These are phyloP conservation scores for Ormyrus thymus DNA, from an alignment of 2,888 invertebrate species.

Conservation along the genomic window DNA sequence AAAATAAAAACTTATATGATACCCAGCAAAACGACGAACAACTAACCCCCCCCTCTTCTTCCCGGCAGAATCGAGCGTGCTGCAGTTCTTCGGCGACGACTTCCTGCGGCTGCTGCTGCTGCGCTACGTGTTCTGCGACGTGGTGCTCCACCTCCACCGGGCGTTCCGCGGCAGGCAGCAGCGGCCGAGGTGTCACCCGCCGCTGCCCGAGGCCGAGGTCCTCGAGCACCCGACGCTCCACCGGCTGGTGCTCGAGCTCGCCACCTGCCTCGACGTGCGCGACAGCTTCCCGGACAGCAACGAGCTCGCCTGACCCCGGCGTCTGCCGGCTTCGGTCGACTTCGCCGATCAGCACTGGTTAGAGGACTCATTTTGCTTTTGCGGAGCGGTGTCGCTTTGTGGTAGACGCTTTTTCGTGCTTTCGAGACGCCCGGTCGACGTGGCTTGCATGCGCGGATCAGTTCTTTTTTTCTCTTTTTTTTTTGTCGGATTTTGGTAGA, in stretches of 20 bases:
- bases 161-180: constrained; percentile 89
- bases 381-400: too few species aligned
- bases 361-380: not conserved
- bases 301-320: constrained; percentile 81
- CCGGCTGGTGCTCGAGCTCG: constrained; percentile 88
- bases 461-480: too few species aligned
- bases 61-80: constrained; percentile 73
- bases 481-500: too few species aligned
- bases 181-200: constrained; percentile 90
- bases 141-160: constrained; percentile 91
- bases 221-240: constrained; percentile 89
- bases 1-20: not conserved
- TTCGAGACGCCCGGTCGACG: too few species aligned
- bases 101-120: constrained; percentile 91
- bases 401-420: too few species aligned
- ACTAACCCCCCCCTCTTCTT: not conserved
- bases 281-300: constrained; percentile 81
- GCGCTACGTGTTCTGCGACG: constrained; percentile 95
- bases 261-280: constrained; percentile 88
- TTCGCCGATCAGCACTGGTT: constrained; percentile 57
- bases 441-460: too few species aligned
- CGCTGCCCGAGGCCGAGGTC: constrained; percentile 90
- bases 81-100: constrained; percentile 96
- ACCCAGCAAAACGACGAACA: too few species aligned
- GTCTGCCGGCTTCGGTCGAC: constrained; percentile 65